Conservation (phyloP, 2,797 vertebrate species). For the Myotis pilosus region DNA sequence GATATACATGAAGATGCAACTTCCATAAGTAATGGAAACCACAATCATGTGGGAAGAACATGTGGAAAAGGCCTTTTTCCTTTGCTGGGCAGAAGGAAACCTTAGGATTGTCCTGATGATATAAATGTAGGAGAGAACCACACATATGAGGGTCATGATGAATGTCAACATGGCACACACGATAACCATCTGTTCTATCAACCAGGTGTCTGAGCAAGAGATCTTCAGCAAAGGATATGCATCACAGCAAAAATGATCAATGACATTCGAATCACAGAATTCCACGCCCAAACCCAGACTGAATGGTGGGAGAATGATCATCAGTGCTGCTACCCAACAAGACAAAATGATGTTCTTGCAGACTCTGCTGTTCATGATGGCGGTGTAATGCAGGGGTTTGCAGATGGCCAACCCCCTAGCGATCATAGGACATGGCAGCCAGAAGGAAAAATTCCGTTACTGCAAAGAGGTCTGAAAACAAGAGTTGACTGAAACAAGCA, state of each 20-base stretch:
- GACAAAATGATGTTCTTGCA: neutral
- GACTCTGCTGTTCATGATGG: slow-evolving; percentile 36
- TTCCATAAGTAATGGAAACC: too few relatives aligned
- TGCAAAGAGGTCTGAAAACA: slow-evolving; percentile 42
- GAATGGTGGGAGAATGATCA: slow-evolving; percentile 45
- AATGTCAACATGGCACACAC: neutral
- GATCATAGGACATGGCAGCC: slow-evolving; percentile 53
- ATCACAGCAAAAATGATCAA: slow-evolving; percentile 74
- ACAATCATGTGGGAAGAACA: too few relatives aligned
- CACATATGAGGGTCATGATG: neutral
- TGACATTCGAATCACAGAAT: slow-evolving; percentile 52
- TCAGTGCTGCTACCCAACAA: slow-evolving; percentile 49
- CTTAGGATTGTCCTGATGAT: too few relatives aligned
- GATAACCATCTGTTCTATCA: slow-evolving; percentile 20
- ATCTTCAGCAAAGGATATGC: slow-evolving; percentile 55
- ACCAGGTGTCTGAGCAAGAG: slow-evolving; percentile 51
- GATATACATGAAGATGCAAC: too few relatives aligned
- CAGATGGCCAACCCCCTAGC: slow-evolving; percentile 69
- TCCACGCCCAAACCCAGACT: slow-evolving; percentile 38
- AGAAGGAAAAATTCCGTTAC: slow-evolving; percentile 63
- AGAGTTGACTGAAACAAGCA: slow-evolving; percentile 9
- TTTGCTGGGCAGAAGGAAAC: too few relatives aligned
- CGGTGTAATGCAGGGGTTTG: slow-evolving; percentile 53
- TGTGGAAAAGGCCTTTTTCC: too few relatives aligned
- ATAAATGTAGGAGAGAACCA: too few relatives aligned